A percentile compares a stretch with the other conserved stretches of the same genome.
phyloP scores from a whole-genome alignment of 2,113 vertebrate species.

The Thunnus thynnus region DNA sequence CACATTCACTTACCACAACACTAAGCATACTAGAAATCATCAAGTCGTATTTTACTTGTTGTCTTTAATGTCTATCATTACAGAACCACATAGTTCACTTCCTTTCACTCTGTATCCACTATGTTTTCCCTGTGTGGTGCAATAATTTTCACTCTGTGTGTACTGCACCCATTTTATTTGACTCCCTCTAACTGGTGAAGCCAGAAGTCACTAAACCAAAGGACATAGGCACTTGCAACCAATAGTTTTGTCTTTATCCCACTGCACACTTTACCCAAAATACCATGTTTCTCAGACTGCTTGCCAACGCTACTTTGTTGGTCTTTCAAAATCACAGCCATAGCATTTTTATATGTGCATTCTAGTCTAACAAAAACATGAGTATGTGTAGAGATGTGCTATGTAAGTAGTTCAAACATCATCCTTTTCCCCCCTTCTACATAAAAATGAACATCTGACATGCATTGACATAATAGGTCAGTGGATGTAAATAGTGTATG shows the following conservation, averaged over 20 bases:
- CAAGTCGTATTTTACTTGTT: conserved; percentile 32
- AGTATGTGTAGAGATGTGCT: neutral
- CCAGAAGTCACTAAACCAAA: conserved; percentile 27
- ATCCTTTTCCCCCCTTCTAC: neutral
- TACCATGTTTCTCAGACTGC: conserved; percentile 20
- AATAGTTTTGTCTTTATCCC: conserved; percentile 26
- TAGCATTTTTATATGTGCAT: neutral
- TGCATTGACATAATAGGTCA: conserved; percentile 8
- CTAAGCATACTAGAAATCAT: conserved; percentile 51
- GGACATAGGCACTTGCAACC: conserved; percentile 9
- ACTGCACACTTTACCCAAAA: conserved; percentile 35
- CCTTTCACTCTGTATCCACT: conserved; percentile 24
- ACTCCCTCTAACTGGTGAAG: conserved; percentile 34
- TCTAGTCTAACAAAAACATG: neutral
- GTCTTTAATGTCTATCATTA: conserved; percentile 52
- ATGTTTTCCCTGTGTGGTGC: conserved; percentile 62
- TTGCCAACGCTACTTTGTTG: conserved; percentile 11
- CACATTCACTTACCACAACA: conserved; percentile 38
- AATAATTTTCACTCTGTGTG: conserved; percentile 54
- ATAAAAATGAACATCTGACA: neutral
- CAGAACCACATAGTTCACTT: conserved; percentile 34
- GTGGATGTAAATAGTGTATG: conserved; percentile 16
- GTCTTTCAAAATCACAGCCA: neutral
- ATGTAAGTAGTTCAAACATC: neutral
- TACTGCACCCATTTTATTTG: neutral